Evolutionary conservation across 2,888 invertebrate genomes (phyloP).

Genomic region (Bibio marci): DNA sequence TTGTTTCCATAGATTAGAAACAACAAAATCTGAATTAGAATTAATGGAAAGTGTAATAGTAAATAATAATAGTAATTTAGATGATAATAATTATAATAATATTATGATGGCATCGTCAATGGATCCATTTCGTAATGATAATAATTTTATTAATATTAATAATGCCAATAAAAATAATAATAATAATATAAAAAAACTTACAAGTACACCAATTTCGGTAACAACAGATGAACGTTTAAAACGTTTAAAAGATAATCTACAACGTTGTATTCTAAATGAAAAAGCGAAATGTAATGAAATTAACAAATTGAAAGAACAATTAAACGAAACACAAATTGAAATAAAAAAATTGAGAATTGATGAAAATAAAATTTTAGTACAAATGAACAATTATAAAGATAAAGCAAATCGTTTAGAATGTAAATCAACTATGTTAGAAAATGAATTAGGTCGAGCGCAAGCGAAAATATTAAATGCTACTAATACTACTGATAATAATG

Average conservation of each 20-base stretch:
- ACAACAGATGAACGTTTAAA: conserved; percentile 23
- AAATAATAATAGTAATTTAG: conserved; percentile 18
- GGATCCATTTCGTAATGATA: too few relatives aligned
- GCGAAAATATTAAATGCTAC: too few relatives aligned
- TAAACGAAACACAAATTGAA: conserved; percentile 19
- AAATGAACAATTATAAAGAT: conserved; percentile 22
- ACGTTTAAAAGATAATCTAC: conserved; percentile 31
- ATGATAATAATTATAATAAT: background rate
- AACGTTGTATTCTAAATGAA: conserved; percentile 28
- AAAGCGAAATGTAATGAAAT: conserved; percentile 34
- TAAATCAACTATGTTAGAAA: conserved; percentile 18
- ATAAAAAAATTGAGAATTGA: conserved; percentile 18
- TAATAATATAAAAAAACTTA: too few relatives aligned
- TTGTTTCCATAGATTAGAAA: conserved; percentile 16
- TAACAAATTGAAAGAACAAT: conserved; percentile 26
- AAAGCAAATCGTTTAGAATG: conserved; percentile 10
- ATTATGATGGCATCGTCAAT: background rate
- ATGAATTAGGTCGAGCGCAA: conserved; percentile 28
- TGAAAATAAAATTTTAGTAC: conserved; percentile 21
- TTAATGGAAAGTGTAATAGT: conserved; percentile 23
- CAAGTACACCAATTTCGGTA: too few relatives aligned
- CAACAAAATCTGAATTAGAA: conserved; percentile 23
- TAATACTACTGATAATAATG: too few relatives aligned
- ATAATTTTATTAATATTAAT: too few relatives aligned
- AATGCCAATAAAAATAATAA: too few relatives aligned